A percentile compares a stretch with the other conserved stretches of the same genome.
Conservation (phyloP, 35 echinoderm and acorn worm genomes). For the Heliocidaris erythrogramma region DNA sequence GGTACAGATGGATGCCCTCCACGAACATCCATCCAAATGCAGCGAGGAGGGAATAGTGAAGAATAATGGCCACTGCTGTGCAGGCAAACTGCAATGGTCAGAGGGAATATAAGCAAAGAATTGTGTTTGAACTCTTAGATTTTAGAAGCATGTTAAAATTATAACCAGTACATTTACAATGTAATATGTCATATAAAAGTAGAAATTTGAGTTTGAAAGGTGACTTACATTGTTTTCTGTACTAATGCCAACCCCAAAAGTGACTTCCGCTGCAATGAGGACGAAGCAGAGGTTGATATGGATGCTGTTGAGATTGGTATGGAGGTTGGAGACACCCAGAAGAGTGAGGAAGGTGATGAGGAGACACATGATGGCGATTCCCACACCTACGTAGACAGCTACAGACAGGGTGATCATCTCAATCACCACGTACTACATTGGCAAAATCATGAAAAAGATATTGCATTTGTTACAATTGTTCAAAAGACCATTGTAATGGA, state of each 20-base stretch:
- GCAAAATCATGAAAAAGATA: neutral
- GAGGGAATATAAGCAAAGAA: neutral
- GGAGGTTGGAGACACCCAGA: slow-evolving; percentile 73
- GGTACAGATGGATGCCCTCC: slow-evolving; percentile 95
- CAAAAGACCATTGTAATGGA: neutral
- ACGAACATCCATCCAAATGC: slow-evolving; percentile 99
- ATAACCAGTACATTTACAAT: no score
- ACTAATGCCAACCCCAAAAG: slow-evolving; percentile 84
- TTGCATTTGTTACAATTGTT: neutral
- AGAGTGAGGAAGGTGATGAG: slow-evolving; percentile 84
- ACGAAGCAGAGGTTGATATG: slow-evolving; percentile 90
- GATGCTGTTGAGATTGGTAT: slow-evolving; percentile 95
- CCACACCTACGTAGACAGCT: slow-evolving; percentile 70
- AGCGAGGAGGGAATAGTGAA: slow-evolving; percentile 88
- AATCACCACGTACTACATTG: slow-evolving; percentile 30
- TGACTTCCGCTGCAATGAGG: slow-evolving; percentile 79
- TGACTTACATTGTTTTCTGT: slow-evolving; percentile 83
- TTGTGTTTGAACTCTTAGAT: neutral
- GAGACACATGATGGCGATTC: slow-evolving; percentile 68
- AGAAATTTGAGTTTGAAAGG: neutral
- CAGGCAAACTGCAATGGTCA: slow-evolving; percentile 74
- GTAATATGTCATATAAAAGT: neutral
- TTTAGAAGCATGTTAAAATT: neutral
- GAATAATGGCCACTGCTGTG: slow-evolving; percentile 81
- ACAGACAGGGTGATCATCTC: slow-evolving; percentile 64